phyloP scores from a whole-genome alignment of 1,140 invertebrate genomes.

The Brachionus paranguensis region DNA sequence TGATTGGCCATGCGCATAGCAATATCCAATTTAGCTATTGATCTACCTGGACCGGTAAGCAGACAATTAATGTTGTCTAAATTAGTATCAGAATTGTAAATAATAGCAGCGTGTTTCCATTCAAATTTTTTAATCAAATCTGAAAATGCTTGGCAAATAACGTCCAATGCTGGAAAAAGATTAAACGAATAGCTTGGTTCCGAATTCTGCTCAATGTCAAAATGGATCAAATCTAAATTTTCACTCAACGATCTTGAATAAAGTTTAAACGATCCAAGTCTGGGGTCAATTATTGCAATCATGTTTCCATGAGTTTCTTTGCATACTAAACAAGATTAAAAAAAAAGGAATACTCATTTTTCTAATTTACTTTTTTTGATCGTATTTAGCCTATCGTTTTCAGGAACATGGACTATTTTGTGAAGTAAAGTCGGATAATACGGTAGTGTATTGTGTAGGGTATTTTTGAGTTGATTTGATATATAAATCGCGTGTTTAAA shows the following conservation, averaged over 20 bases:
- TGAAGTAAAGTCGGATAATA: conserved; percentile 29
- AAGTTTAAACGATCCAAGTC: not conserved
- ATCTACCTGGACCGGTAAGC: not conserved
- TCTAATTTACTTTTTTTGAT: conserved; percentile 2
- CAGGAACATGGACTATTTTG: conserved; percentile 6
- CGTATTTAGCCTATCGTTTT: not conserved
- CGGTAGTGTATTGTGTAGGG: not conserved
- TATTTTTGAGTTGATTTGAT: conserved; percentile 19
- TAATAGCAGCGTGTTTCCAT: conserved; percentile 25
- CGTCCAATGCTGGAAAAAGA: conserved; percentile 18
- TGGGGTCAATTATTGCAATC: conserved; percentile 9
- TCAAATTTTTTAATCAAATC: conserved; percentile 38
- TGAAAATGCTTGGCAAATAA: conserved; percentile 11
- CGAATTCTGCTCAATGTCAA: conserved; percentile 24
- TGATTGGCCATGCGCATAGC: conserved; percentile 30
- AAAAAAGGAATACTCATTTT: not conserved
- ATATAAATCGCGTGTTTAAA: conserved; percentile 33
- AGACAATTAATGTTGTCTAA: conserved; percentile 30
- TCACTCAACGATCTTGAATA: conserved; percentile 22
- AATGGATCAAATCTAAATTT: conserved; percentile 26
- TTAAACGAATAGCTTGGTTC: conserved; percentile 27
- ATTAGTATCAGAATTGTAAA: conserved; percentile 32
- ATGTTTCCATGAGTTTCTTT: conserved; percentile 27
- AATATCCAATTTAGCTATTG: conserved; percentile 14
- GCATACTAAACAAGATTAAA: not conserved